Base-by-base conservation (phyloP, 2,888 invertebrate species). In the Seira musarum region DNA sequence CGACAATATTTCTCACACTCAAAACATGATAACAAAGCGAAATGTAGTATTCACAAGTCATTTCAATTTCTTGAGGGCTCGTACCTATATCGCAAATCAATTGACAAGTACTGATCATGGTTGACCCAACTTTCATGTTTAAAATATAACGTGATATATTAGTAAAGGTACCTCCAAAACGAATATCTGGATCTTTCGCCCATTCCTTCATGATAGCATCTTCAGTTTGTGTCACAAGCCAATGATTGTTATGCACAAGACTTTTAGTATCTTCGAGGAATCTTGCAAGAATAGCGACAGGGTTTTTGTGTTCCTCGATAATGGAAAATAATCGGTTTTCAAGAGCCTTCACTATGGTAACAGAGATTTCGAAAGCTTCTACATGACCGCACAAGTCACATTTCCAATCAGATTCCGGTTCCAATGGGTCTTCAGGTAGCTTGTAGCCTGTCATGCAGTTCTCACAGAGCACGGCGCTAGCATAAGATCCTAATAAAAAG, bases 381-480 rank as follows among this genome's bases (percentile, higher is more conserved):
- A 70, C 0, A 57, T 78, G 78, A 17, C 78, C 71, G 24, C 78
- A 78, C 19, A 40, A 24, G 15, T 66, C 67, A 46, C 71, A 78
- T 10, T 19, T 40, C 78, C 78, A 78, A 13, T 61, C 46, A 0
- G 71, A 66, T 1, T 66, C 46, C 0, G 66, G 15, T 1, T 71
- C 78, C 0, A 49, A 61, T 0, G 71, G 78, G 15, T 17, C 10
- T 2, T 66, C 25, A 0, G 71, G 78, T 15, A 71, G 46, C 19
- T 71, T 78, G 49, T 65, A 65, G 21, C 77, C 77, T 24, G 53
- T 63, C 77, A 70, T 70, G 22, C 77, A 77, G 25, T 70, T 53
- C 35, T 77, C 77, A 17, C 77, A 77, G 22, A 70, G 21, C 17
- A 87, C 83, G 1, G 87, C 87, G 5, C 87, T 85, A 15, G 85